Evolutionary conservation across 2,113 vertebrate species (phyloP).

Genomic region (Todiramphus chloris): DNA sequence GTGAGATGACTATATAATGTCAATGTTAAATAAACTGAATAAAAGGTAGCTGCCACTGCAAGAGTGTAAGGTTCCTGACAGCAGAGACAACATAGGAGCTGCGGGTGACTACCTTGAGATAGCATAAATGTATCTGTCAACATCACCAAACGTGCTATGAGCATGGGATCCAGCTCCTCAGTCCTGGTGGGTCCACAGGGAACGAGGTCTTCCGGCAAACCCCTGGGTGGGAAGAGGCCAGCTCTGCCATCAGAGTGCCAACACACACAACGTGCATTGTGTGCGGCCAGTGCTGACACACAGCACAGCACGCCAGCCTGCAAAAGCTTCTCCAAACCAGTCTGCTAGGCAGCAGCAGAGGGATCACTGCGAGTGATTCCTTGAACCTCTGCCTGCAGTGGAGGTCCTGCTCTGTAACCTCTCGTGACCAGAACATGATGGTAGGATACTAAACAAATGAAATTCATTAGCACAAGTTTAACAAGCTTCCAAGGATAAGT

Average conservation of each 20-base stretch:
- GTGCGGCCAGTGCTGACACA: fast-evolving
- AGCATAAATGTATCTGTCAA: neutral
- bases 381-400: neutral
- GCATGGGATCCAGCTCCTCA: fast-evolving
- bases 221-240: neutral
- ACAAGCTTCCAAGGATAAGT: neutral
- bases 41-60: neutral
- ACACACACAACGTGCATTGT: fast-evolving
- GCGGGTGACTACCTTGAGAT: neutral
- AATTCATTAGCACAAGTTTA: neutral
- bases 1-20: neutral
- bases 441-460: neutral
- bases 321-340: neutral
- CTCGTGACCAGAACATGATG: neutral
- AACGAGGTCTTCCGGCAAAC: neutral
- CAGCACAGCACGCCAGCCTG: fast-evolving
- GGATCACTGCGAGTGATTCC: neutral
- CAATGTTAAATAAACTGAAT: neutral
- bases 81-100: neutral
- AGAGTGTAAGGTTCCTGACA: neutral
- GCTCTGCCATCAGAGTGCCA: neutral
- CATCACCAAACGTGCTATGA: neutral
- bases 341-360: neutral
- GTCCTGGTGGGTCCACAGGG: neutral
- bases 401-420: neutral